phyloP scores from a whole-genome alignment of 2,888 invertebrate species.

The Tiliacea citrago region DNA sequence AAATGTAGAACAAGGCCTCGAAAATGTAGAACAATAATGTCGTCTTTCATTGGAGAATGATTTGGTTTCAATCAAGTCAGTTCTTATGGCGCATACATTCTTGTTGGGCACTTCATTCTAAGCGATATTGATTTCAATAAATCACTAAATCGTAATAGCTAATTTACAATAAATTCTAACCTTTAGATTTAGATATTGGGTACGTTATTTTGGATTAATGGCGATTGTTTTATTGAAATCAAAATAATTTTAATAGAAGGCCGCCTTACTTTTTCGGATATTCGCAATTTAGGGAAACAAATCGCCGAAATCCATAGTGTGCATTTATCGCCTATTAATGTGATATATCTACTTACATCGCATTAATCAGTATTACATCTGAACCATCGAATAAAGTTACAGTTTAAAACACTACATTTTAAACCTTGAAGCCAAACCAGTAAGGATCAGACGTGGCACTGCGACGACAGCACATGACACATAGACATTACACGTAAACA shows the following conservation, averaged over 20 bases:
- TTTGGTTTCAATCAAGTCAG: slow-evolving; percentile 37
- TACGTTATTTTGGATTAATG: slow-evolving; percentile 21
- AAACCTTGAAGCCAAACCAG: slow-evolving; percentile 20
- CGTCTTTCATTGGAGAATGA: slow-evolving; percentile 37
- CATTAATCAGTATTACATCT: slow-evolving; percentile 3
- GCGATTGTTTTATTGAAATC: slow-evolving; percentile 27
- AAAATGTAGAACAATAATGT: slow-evolving; percentile 36
- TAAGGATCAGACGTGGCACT: slow-evolving; percentile 5
- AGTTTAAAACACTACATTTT: slow-evolving; percentile 52
- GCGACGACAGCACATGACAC: not conserved
- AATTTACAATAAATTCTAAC: slow-evolving; percentile 35
- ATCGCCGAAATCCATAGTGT: slow-evolving; percentile 19
- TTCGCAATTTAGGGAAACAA: slow-evolving; percentile 15
- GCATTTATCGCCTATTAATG: not conserved
- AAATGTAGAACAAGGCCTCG: slow-evolving; percentile 47
- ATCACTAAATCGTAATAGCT: slow-evolving; percentile 50
- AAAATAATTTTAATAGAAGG: slow-evolving; percentile 21
- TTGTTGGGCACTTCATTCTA: slow-evolving; percentile 8
- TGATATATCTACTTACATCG: slow-evolving; percentile 2
- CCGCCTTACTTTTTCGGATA: slow-evolving; percentile 11
- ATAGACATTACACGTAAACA: slow-evolving; percentile 3
- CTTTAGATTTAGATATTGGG: slow-evolving; percentile 24
- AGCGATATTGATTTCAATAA: slow-evolving; percentile 33
- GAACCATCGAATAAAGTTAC: not conserved
- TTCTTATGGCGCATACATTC: slow-evolving; percentile 5